Evolutionary conservation across 2,113 vertebrate species (phyloP).

Genomic region (Columba janthina): DNA sequence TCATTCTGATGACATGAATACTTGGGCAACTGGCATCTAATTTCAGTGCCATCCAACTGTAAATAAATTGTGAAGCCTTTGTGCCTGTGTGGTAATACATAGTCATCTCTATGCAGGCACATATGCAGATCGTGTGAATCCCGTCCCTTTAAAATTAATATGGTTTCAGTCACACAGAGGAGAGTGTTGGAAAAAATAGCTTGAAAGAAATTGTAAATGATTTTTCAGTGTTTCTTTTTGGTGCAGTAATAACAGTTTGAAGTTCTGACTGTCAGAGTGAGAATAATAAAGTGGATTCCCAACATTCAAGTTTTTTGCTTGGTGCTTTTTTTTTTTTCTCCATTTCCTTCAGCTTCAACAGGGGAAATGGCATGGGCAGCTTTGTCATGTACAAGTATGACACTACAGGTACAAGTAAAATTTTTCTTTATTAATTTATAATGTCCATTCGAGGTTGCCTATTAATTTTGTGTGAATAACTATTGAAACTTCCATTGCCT

Average conservation of each 20-base stretch:
- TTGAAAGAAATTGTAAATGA: not conserved
- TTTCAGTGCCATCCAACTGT: not conserved
- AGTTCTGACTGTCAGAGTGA: not conserved
- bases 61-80: not conserved
- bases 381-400: not conserved
- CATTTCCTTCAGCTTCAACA: not conserved
- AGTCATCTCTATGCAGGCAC: not conserved
- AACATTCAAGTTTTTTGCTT: not conserved
- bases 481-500: not conserved
- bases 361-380: not conserved
- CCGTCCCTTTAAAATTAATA: not conserved
- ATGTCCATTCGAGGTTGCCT: not conserved
- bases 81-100: not conserved
- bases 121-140: not conserved
- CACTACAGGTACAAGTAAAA: not conserved
- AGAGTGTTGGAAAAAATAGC: not conserved
- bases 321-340: rapidly evolving
- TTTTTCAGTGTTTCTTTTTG: not conserved
- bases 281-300: slow-evolving; percentile 8
- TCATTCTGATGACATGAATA: not conserved
- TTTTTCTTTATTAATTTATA: not conserved
- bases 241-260: not conserved
- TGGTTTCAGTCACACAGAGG: not conserved
- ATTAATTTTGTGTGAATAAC: not conserved
- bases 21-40: not conserved